Conservation (phyloP, 2,113 vertebrate genomes). For the Corvus hawaiiensis region DNA sequence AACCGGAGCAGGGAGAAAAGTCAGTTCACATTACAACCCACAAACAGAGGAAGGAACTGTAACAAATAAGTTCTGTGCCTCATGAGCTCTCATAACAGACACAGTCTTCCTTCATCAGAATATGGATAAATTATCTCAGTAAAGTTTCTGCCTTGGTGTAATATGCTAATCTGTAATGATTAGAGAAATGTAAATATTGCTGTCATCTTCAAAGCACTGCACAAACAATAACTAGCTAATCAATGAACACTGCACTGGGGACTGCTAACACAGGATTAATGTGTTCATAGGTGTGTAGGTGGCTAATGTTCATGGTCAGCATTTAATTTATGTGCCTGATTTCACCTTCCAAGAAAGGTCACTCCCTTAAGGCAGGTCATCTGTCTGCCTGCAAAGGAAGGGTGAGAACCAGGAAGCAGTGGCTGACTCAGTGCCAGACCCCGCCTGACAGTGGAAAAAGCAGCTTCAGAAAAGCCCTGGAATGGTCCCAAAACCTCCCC, state of each 20-base stretch:
- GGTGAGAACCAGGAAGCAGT: slow-evolving; percentile 48
- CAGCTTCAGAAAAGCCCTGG: slow-evolving; percentile 28
- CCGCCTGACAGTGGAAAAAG: slow-evolving; percentile 46
- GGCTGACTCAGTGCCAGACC: slow-evolving; percentile 7
- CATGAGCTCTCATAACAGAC: not conserved
- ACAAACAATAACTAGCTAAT: not conserved
- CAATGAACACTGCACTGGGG: not conserved
- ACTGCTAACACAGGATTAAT: not conserved
- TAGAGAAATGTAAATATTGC: not conserved
- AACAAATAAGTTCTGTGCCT: not conserved
- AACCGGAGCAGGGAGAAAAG: not conserved
- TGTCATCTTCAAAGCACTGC: not conserved
- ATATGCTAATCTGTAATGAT: not conserved
- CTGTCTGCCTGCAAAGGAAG: slow-evolving; percentile 2
- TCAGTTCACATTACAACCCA: not conserved
- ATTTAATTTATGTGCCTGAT: not conserved
- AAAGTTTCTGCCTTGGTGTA: not conserved
- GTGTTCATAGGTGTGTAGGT: not conserved
- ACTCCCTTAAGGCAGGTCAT: slow-evolving; percentile 1
- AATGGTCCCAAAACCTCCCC: not conserved
- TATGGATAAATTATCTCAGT: not conserved
- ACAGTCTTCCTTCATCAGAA: not conserved
- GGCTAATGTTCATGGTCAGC: not conserved
- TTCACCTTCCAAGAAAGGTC: slow-evolving; percentile 14
- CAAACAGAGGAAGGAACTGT: not conserved